A percentile compares a stretch with the other conserved stretches of the same genome.
These are phyloP conservation scores for Chironomus striatipennis DNA, from an alignment of 1,140 invertebrate genomes.

Conservation along the genomic window DNA sequence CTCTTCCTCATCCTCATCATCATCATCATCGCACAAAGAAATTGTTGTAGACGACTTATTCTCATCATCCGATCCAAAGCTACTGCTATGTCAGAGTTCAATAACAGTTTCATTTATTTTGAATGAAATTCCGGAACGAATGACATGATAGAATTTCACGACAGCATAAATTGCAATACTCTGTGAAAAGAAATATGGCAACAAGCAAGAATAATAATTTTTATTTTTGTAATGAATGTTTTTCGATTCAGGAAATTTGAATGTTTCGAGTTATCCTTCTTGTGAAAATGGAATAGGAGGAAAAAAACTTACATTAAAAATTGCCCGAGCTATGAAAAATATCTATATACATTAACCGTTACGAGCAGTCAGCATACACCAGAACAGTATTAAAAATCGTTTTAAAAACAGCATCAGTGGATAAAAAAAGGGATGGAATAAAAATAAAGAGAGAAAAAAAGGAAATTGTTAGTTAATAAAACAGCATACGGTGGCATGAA, in stretches of 20 bases:
- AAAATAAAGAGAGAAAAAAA: neutral
- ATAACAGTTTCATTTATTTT: slow-evolving; percentile 10
- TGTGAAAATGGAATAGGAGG: neutral
- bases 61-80: neutral
- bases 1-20: neutral
- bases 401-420: neutral
- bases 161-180: neutral
- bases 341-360: slow-evolving; percentile 25
- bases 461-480: neutral
- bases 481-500: neutral
- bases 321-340: slow-evolving; percentile 41
- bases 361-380: too few species aligned
- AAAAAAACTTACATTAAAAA: slow-evolving; percentile 42
- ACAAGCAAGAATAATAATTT: neutral
- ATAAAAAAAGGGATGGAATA: neutral
- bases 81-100: slow-evolving; percentile 17
- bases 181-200: neutral
- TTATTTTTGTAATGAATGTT: neutral
- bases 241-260: neutral
- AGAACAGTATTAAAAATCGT: too few species aligned
- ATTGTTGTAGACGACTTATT: slow-evolving; percentile 10
- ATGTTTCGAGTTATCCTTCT: neutral
- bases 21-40: neutral
- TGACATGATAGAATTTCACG: slow-evolving; percentile 5
- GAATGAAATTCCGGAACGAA: neutral